phyloP scores from a whole-genome alignment of 1,140 invertebrate species.

The Diabrotica virgifera region DNA sequence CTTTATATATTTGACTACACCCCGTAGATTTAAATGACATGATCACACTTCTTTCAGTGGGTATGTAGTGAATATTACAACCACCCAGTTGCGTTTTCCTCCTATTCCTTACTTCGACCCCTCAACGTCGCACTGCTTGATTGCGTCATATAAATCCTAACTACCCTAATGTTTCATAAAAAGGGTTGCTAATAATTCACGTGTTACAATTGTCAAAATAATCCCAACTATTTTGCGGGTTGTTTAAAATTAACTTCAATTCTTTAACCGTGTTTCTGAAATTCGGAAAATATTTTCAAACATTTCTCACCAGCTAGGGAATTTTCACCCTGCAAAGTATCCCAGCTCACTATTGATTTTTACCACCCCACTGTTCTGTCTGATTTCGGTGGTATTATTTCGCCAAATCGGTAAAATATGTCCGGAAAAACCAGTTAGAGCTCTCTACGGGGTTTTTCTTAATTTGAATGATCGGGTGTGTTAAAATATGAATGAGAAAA shows the following conservation, averaged over 20 bases:
- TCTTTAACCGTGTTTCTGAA: no score
- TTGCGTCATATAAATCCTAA: not conserved
- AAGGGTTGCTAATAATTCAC: not conserved
- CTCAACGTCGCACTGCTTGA: not conserved
- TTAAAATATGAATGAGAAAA: not conserved
- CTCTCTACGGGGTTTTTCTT: not conserved
- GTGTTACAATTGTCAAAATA: not conserved
- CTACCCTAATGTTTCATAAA: not conserved
- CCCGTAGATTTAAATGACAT: no score
- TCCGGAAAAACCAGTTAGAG: slow-evolving; percentile 9
- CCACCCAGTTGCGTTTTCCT: not conserved
- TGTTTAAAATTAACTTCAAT: not conserved
- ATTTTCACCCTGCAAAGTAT: slow-evolving; percentile 23
- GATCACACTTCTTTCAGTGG: no score
- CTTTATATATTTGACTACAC: no score
- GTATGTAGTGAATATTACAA: not conserved
- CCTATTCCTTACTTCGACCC: not conserved
- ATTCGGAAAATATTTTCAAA: no score
- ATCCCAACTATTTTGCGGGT: not conserved
- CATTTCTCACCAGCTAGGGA: slow-evolving; percentile 28
- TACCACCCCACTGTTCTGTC: slow-evolving; percentile 25
- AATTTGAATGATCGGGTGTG: not conserved
- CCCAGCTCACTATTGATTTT: slow-evolving; percentile 34
- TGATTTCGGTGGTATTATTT: slow-evolving; percentile 18
- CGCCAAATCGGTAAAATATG: slow-evolving; percentile 19